Percentiles rank a stretch among this genome's conserved stretches.
Evolutionary conservation across 2,888 invertebrate species (phyloP).

Genomic region (Desoria tigrina): DNA sequence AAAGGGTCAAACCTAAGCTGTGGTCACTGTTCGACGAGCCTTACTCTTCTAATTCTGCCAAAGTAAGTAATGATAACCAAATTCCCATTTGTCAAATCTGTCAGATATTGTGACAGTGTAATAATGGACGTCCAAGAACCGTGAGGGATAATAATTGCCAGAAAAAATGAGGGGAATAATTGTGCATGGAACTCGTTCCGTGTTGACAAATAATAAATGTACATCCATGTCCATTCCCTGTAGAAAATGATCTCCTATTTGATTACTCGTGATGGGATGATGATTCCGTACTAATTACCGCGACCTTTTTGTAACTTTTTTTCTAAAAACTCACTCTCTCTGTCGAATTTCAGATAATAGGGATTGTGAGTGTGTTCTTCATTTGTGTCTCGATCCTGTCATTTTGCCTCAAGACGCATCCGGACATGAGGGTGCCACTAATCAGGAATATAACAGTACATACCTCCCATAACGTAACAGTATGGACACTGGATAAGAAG

Average conservation of each 20-base stretch:
- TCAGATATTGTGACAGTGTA: no score
- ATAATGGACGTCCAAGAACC: no score
- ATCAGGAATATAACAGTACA: conserved; percentile 77
- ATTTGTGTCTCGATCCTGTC: conserved; percentile 98
- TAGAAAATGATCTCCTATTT: no score
- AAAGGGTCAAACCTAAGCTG: conserved; percentile 68
- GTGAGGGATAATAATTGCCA: no score
- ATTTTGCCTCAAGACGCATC: conserved; percentile 99
- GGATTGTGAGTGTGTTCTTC: conserved; percentile 98
- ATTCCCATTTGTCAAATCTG: no score
- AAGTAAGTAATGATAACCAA: conserved; percentile 76
- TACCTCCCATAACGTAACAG: conserved; percentile 71
- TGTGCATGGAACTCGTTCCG: no score
- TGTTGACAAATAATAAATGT: no score
- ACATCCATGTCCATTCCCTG: no score
- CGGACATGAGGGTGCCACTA: conserved; percentile 85
- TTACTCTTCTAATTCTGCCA: conserved; percentile 95
- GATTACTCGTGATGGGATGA: no score
- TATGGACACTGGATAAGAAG: conserved; percentile 79
- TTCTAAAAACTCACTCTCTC: no score
- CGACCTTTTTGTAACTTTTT: no score
- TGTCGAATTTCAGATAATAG: conserved; percentile 76
- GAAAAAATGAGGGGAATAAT: no score
- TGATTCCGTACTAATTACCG: not conserved
- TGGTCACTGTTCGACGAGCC: conserved; percentile 97